phyloP scores from a whole-genome alignment of 1,140 invertebrate species.

The Lethrus apterus region DNA sequence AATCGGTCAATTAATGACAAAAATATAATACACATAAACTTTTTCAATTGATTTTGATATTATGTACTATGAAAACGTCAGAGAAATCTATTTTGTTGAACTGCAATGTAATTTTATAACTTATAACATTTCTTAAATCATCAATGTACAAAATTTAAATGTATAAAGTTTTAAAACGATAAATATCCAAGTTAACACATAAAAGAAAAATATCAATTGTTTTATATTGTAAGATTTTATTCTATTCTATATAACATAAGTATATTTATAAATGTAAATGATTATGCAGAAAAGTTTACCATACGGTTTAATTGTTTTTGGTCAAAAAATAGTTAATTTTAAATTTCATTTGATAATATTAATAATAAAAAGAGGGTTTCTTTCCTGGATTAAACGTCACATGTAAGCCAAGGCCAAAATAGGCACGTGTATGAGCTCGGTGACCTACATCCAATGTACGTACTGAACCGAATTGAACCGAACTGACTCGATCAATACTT shows the following conservation, averaged over 20 bases:
- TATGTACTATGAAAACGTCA: too few species aligned
- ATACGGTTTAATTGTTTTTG: neutral
- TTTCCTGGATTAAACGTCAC: constrained; percentile 14
- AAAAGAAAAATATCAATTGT: too few species aligned
- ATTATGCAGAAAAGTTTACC: too few species aligned
- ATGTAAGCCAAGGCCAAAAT: constrained; percentile 30
- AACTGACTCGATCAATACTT: constrained; percentile 29
- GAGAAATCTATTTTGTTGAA: too few species aligned
- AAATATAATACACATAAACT: too few species aligned
- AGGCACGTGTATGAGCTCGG: constrained; percentile 29
- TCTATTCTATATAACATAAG: neutral
- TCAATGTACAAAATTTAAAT: too few species aligned
- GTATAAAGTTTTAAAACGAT: too few species aligned
- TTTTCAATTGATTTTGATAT: too few species aligned
- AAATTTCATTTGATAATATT: constrained; percentile 11
- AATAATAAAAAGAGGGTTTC: constrained; percentile 1
- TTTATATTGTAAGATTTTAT: neutral
- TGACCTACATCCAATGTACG: constrained; percentile 25
- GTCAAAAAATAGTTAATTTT: neutral
- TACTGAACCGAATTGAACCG: constrained; percentile 23
- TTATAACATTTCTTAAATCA: too few species aligned
- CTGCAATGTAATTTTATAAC: too few species aligned
- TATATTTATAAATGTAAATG: neutral
- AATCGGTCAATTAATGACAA: too few species aligned
- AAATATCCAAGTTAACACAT: too few species aligned